phyloP scores from a whole-genome alignment of 1,140 invertebrate genomes.

The Laupala kohalensis region DNA sequence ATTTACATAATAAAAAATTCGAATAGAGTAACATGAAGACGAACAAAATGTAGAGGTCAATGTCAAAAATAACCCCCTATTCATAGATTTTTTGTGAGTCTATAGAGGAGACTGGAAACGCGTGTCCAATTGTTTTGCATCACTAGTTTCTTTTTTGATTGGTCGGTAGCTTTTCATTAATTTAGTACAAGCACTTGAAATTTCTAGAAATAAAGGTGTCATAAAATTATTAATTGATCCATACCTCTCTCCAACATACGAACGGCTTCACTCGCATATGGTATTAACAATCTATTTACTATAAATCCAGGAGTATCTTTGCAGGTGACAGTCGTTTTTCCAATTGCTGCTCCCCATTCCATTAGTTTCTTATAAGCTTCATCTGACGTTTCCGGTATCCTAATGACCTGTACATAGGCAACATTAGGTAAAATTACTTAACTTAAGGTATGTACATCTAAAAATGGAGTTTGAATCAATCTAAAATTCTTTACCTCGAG shows the following conservation, averaged over 20 bases:
- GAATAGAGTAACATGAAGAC: no score
- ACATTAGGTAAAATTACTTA: neutral
- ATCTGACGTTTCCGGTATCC: slow-evolving; percentile 54
- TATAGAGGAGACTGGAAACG: no score
- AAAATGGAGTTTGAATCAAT: neutral
- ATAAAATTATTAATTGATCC: no score
- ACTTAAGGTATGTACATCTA: neutral
- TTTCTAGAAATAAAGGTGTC: no score
- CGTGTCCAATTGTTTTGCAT: no score
- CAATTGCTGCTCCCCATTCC: slow-evolving; percentile 63
- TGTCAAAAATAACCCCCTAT: no score
- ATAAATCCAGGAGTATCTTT: slow-evolving; percentile 78
- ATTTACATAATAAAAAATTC: no score
- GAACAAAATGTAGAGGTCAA: no score
- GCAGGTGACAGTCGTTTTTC: slow-evolving; percentile 67
- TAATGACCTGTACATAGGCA: slow-evolving; percentile 32
- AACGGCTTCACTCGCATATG: slow-evolving; percentile 63
- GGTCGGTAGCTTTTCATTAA: no score
- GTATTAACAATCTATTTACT: slow-evolving; percentile 69
- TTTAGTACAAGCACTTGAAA: no score
- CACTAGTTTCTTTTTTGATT: no score
- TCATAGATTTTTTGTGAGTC: no score
- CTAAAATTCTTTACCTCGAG: slow-evolving; percentile 43
- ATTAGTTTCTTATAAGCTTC: slow-evolving; percentile 56
- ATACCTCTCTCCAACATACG: slow-evolving; percentile 58